phyloP scores from a whole-genome alignment of 2,888 invertebrate species.

The Drosophila atripex region DNA sequence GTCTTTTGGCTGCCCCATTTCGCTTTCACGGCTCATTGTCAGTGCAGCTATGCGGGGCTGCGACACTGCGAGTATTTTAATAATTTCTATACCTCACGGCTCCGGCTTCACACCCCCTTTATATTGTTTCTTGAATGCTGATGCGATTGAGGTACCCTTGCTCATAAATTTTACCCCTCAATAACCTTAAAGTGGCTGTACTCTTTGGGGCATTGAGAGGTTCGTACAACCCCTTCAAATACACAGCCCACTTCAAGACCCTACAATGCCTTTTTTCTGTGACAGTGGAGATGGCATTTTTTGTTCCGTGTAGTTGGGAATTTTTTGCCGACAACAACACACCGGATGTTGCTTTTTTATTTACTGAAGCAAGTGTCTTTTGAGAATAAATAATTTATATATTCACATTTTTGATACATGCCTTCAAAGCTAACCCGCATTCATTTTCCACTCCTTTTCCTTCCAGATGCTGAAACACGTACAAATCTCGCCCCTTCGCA shows the following conservation, averaged over 20 bases:
- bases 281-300: not conserved
- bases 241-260: slow-evolving; percentile 1
- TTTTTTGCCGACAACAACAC: not conserved
- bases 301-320: not conserved
- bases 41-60: slow-evolving; percentile 39
- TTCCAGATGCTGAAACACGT: slow-evolving; percentile 94
- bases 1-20: slow-evolving; percentile 34
- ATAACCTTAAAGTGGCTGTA: not conserved
- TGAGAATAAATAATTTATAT: slow-evolving; percentile 3
- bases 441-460: slow-evolving; percentile 24
- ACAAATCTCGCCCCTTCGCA: slow-evolving; percentile 93
- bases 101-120: slow-evolving; percentile 17
- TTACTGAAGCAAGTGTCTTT: slow-evolving; percentile 30
- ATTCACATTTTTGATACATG: slow-evolving; percentile 1
- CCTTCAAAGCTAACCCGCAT: slow-evolving; percentile 12
- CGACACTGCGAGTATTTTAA: slow-evolving; percentile 63
- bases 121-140: slow-evolving; percentile 17
- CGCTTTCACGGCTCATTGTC: slow-evolving; percentile 69
- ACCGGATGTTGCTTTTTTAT: slow-evolving; percentile 63
- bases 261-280: not conserved
- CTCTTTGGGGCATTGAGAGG: not conserved
- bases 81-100: slow-evolving; percentile 72
- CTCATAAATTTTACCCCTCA: slow-evolving; percentile 10
- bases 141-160: slow-evolving; percentile 57
- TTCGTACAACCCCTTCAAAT: not conserved